Evolutionary conservation across 1,140 invertebrate genomes (phyloP).

Genomic region (Procambarus virginalis): DNA sequence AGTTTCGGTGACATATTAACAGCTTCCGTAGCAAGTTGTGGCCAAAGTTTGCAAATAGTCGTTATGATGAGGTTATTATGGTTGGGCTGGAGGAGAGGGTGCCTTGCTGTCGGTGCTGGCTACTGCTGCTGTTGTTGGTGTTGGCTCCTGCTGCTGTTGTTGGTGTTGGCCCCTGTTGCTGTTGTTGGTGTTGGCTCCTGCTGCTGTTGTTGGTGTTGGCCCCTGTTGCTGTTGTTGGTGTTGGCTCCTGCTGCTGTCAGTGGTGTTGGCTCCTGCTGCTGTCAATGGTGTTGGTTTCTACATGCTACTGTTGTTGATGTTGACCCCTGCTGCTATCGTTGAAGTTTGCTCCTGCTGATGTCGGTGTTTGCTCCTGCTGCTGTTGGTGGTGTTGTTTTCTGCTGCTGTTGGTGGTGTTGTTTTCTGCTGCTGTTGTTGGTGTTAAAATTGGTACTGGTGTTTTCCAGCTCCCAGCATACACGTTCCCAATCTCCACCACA

Average conservation of each 20-base stretch:
- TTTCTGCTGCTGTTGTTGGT: background rate
- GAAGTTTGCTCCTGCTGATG: background rate
- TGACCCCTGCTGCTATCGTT: background rate
- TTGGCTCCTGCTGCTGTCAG: background rate
- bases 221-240: background rate
- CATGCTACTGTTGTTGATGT: background rate
- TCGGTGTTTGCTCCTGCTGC: background rate
- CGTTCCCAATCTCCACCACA: too few species aligned
- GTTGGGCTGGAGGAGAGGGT: background rate
- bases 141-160: background rate
- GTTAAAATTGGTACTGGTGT: too few species aligned
- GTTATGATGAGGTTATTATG: slow-evolving; percentile 19
- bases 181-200: background rate
- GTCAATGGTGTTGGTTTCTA: background rate
- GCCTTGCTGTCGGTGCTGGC: background rate
- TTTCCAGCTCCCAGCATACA: too few species aligned
- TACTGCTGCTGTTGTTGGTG: background rate
- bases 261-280: background rate
- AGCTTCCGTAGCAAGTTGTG: background rate
- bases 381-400: background rate
- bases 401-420: background rate
- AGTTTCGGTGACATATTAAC: slow-evolving; percentile 9
- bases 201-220: background rate
- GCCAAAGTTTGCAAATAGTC: slow-evolving; percentile 15
- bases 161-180: background rate